These are phyloP conservation scores for Vulpes ferrilata DNA, from an alignment of 2,113 vertebrate genomes.

Conservation along the genomic window DNA sequence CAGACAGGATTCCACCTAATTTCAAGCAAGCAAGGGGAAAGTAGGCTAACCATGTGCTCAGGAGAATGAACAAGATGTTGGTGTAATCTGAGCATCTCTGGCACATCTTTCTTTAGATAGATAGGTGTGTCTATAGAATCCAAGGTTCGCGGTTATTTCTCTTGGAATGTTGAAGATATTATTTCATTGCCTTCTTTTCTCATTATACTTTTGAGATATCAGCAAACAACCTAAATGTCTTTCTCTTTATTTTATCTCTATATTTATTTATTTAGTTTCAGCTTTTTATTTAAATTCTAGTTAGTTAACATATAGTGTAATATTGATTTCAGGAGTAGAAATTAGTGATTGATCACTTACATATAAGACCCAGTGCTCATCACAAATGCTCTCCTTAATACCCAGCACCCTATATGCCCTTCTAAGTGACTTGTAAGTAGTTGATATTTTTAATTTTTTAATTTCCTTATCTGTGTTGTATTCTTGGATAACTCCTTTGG, in stretches of 20 bases:
- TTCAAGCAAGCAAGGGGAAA: background rate
- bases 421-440: background rate
- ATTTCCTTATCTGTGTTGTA: background rate
- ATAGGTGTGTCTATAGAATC: background rate
- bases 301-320: background rate
- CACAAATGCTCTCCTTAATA: background rate
- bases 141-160: constrained; percentile 7
- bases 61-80: background rate
- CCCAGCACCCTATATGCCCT: background rate
- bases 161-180: background rate
- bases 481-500: background rate
- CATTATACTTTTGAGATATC: constrained; percentile 14
- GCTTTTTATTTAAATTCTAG: background rate
- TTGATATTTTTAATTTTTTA: constrained; percentile 12
- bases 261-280: background rate
- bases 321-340: background rate
- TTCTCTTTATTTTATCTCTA: background rate
- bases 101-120: background rate
- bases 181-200: background rate
- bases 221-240: background rate
- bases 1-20: background rate
- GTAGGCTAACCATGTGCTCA: background rate
- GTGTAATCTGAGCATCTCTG: background rate
- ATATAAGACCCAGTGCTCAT: background rate
- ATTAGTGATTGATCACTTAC: background rate